These are phyloP conservation scores for Prionailurus bengalensis DNA, from an alignment of 2,113 vertebrate genomes.

Conservation along the genomic window DNA sequence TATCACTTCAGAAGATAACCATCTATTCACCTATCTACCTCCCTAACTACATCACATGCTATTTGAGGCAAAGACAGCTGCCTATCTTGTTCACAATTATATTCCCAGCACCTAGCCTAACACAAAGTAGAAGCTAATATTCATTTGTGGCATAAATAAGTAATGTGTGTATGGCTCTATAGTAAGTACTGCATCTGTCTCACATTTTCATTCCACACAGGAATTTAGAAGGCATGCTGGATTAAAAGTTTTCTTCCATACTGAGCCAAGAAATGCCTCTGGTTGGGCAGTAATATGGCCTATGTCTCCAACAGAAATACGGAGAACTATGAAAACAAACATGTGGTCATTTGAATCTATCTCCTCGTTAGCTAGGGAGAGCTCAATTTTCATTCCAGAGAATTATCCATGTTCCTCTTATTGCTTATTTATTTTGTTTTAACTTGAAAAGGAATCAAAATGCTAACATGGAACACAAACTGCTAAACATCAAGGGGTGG, in stretches of 20 bases:
- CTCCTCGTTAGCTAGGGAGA: background rate
- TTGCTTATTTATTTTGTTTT: background rate
- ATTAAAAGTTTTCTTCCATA: background rate
- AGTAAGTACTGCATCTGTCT: background rate
- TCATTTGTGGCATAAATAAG: background rate
- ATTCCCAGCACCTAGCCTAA: background rate
- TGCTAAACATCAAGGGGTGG: background rate
- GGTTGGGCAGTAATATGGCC: background rate
- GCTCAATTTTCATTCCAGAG: background rate
- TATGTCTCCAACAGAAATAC: conserved; percentile 9
- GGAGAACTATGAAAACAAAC: conserved; percentile 41
- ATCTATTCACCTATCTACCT: background rate
- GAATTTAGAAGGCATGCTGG: background rate
- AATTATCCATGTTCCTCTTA: background rate
- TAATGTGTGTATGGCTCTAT: background rate
- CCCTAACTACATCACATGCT: background rate
- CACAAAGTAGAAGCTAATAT: background rate
- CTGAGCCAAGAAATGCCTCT: background rate
- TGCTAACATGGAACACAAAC: background rate
- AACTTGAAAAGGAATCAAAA: conserved; percentile 50
- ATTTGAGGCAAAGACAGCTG: background rate
- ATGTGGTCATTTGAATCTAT: background rate
- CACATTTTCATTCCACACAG: background rate
- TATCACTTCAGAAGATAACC: background rate
- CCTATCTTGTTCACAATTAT: background rate